Conservation (phyloP, 2,797 vertebrate species). For the Protosalanx chinensis region DNA sequence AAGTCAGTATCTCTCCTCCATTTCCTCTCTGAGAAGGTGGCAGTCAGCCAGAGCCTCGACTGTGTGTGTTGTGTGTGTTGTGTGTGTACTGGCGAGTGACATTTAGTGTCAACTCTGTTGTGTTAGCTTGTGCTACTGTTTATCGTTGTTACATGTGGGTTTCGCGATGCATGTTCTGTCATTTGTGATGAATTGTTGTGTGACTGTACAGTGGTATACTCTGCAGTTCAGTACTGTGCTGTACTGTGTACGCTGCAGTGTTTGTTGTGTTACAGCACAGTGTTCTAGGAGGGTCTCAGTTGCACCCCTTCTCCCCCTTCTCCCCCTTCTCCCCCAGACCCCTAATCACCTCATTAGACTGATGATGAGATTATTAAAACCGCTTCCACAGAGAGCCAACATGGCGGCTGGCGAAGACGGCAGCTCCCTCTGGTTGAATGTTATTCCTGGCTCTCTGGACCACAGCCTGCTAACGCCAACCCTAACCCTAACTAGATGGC, state of each 20-base stretch:
- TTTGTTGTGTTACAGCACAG: background rate
- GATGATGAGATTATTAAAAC: conserved; percentile 47
- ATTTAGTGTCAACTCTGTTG: no score
- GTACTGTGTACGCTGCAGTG: no score
- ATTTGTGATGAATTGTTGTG: no score
- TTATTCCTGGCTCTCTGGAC: conserved; percentile 26
- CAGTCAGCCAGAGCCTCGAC: background rate
- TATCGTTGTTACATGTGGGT: no score
- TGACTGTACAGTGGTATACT: no score
- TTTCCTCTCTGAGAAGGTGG: conserved; percentile 22
- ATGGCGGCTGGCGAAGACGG: no score
- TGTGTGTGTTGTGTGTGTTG: conserved; percentile 5
- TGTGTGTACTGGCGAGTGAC: background rate
- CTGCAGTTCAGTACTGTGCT: no score
- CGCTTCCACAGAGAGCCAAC: conserved; percentile 22
- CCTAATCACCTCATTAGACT: conserved; percentile 43
- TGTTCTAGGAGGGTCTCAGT: background rate
- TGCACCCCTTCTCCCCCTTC: background rate
- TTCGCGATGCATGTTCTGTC: no score
- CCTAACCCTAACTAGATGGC: background rate
- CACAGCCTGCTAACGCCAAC: background rate
- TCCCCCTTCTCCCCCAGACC: no score
- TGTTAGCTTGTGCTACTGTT: no score
- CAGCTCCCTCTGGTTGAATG: conserved; percentile 2
- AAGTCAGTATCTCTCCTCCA: conserved; percentile 6